These are phyloP conservation scores for Caenorhabditis virilis DNA, from an alignment of 2,888 invertebrate species.

Conservation along the genomic window DNA sequence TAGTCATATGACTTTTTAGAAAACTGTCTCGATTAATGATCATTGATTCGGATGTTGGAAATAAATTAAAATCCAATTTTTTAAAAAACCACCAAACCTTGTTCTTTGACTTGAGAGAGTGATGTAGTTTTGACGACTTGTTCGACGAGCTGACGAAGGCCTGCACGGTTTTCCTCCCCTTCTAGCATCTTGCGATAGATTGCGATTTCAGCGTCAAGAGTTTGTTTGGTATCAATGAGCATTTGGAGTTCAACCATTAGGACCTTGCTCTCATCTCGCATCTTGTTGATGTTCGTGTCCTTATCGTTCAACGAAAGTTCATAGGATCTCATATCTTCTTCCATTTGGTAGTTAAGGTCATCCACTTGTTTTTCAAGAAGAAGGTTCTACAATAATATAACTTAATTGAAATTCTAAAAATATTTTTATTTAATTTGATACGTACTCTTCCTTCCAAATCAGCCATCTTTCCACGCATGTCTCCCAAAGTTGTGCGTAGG, in stretches of 20 bases:
- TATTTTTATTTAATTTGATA: background rate
- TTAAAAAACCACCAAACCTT: conserved; percentile 40
- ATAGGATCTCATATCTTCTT: conserved; percentile 69
- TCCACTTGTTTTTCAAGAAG: conserved; percentile 71
- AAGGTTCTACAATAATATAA: too few species aligned
- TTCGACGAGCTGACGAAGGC: conserved; percentile 68
- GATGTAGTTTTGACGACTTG: conserved; percentile 67
- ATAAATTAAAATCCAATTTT: conserved; percentile 3
- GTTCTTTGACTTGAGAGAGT: conserved; percentile 59
- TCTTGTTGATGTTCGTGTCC: conserved; percentile 68
- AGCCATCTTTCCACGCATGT: conserved; percentile 71
- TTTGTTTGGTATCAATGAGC: conserved; percentile 72
- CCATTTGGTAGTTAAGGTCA: conserved; percentile 71
- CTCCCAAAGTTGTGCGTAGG: conserved; percentile 70
- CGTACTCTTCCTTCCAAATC: conserved; percentile 72
- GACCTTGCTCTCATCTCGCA: conserved; percentile 69
- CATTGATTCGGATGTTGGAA: background rate
- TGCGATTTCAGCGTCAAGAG: conserved; percentile 73
- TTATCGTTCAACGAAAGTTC: conserved; percentile 70
- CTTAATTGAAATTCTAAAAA: conserved; percentile 14
- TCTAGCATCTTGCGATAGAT: conserved; percentile 74
- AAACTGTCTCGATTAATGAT: conserved; percentile 5
- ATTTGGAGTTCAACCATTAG: conserved; percentile 70
- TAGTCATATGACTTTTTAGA: too few species aligned
- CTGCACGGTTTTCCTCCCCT: conserved; percentile 72